Evolutionary conservation across 2,113 vertebrate genomes (phyloP), one percentile per base, ranked within the genome.

Genomic region (Nettapus auritus): DNA sequence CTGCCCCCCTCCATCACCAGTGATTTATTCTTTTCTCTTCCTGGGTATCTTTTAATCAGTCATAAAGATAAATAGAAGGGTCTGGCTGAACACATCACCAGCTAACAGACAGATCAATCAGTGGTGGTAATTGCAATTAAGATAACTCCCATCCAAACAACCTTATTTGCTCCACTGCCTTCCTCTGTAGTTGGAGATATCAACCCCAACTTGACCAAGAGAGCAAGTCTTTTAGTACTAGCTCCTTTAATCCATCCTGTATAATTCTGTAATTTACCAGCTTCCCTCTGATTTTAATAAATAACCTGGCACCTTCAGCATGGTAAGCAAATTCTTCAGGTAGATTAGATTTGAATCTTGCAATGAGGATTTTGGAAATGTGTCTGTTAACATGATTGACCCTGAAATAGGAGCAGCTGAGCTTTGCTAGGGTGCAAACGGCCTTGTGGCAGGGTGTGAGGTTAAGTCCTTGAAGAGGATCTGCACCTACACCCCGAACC

Each of bases 41-140:
- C 71, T 67, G 13, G 17, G 22, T 81, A 66, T 78, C 80, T 92
- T 96, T 93, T 53, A 48, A 18, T 83, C 50, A 77, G 44, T 83
- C 55, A 22, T 70, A 82, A 94, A 88, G 67, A 79, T 56, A 89
- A 94, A 89, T 18, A 63, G 79, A 67, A 86, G 29, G 3, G 6
- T 52, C 69, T 95, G 79, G 40, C 42, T 62, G 92, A 93, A 90
- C 75, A 79, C 63, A 81, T 81, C 69, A 73, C 57, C 44, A 77
- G 82, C 63, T 79, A 86, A n/a, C 20, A 76, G 66, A 17, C 82
- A 38, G 84, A 38, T 62, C 2, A 0, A 23, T 68, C 80, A 59
- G 52, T 48, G 23, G 9, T 26, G 52, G 28, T 79, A 94, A 88
- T 4, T 56, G 71, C 68, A 78, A 79, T 89, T 87, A 85, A 76